phyloP scores from a whole-genome alignment of 2,113 vertebrate genomes.

The Morone chrysops region DNA sequence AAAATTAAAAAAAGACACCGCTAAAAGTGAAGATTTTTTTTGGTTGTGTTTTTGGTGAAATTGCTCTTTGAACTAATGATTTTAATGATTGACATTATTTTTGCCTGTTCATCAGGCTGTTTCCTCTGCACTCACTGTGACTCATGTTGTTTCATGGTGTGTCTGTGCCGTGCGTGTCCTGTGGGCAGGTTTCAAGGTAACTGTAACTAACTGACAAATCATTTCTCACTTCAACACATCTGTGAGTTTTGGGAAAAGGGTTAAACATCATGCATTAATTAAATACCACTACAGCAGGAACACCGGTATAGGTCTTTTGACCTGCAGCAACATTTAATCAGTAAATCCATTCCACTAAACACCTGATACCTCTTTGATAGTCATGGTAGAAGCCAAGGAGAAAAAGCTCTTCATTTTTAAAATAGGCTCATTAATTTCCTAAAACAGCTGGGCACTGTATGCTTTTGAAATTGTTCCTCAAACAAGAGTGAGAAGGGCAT shows the following conservation, averaged over 20 bases:
- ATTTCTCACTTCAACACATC: neutral
- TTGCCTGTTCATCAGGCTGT: neutral
- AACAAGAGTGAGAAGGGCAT: neutral
- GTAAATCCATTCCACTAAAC: neutral
- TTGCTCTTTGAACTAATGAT: too few relatives aligned
- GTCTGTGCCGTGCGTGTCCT: neutral
- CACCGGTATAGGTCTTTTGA: too few relatives aligned
- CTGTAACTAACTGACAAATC: neutral
- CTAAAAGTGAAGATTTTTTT: neutral
- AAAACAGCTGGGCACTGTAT: neutral
- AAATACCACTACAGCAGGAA: too few relatives aligned
- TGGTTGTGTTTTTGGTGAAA: neutral
- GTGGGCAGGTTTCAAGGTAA: neutral
- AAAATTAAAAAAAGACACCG: too few relatives aligned
- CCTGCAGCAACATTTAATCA: neutral
- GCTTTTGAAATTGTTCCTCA: neutral
- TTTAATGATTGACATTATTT: neutral
- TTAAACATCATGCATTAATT: neutral
- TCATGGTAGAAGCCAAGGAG: neutral
- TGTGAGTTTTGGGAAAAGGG: neutral
- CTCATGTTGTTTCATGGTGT: conserved; percentile 6
- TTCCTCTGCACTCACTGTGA: neutral
- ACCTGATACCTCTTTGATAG: neutral
- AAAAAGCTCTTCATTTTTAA: too few relatives aligned
- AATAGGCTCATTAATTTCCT: neutral